Conservation (phyloP, 2,113 vertebrate genomes). For the Cranoglanis bouderius region DNA sequence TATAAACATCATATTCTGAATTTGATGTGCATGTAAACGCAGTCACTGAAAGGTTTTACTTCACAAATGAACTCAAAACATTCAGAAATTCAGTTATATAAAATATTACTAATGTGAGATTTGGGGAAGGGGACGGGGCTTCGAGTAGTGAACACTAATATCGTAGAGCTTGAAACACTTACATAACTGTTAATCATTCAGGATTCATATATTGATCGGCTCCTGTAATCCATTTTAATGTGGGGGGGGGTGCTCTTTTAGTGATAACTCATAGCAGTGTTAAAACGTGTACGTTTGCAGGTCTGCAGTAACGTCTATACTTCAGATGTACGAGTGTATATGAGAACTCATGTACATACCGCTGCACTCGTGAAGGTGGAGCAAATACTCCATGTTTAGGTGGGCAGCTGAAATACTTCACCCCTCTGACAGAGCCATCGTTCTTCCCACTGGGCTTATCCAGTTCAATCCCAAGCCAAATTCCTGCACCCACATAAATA, state of each 20-base stretch:
- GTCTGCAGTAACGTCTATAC: background rate
- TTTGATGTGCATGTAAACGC: too few relatives aligned
- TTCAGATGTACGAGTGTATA: background rate
- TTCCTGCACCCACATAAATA: constrained; percentile 71
- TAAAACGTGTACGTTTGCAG: background rate
- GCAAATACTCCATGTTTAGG: constrained; percentile 93
- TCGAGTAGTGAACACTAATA: background rate
- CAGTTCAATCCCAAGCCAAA: constrained; percentile 93
- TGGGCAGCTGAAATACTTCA: constrained; percentile 90
- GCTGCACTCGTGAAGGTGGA: constrained; percentile 90
- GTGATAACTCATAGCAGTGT: background rate
- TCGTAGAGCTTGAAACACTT: background rate
- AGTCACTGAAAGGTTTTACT: background rate
- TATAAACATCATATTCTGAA: too few relatives aligned
- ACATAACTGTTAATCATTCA: background rate
- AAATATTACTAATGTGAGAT: too few relatives aligned
- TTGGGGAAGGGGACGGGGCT: background rate
- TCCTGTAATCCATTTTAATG: background rate
- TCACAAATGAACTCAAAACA: background rate
- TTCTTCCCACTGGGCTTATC: constrained; percentile 96
- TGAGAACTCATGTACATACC: constrained; percentile 70
- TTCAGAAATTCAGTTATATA: background rate
- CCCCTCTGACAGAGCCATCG: constrained; percentile 87
- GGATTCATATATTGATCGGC: background rate
- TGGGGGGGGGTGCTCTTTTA: background rate